Percentiles rank a stretch among this genome's conserved stretches.
Conservation (phyloP, 1,140 invertebrate genomes). For the Zophobas atratus region DNA sequence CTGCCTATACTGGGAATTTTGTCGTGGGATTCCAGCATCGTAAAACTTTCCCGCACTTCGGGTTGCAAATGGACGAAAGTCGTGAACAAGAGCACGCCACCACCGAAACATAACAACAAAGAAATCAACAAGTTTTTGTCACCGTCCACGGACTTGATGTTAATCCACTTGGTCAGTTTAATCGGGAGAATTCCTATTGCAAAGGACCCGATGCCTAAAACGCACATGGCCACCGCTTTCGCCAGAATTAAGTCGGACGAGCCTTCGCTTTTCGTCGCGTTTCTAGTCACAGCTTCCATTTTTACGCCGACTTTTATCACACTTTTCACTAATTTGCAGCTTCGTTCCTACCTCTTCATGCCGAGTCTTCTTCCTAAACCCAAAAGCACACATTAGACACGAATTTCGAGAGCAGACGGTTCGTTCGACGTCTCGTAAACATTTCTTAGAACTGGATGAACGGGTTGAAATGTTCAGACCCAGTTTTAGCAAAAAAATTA, state of each 20-base stretch:
- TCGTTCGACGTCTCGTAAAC: slow-evolving; percentile 6
- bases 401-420: not conserved
- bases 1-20: slow-evolving; percentile 65
- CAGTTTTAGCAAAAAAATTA: slow-evolving; percentile 34
- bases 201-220: slow-evolving; percentile 80
- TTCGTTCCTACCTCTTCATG: slow-evolving; percentile 10
- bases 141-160: slow-evolving; percentile 63
- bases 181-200: slow-evolving; percentile 78
- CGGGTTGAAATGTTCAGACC: slow-evolving; percentile 28
- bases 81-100: slow-evolving; percentile 85
- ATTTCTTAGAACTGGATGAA: slow-evolving; percentile 34
- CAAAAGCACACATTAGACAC: too few relatives aligned
- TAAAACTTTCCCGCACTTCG: slow-evolving; percentile 77
- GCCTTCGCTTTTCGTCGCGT: slow-evolving; percentile 22
- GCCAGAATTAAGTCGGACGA: slow-evolving; percentile 67
- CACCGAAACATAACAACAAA: slow-evolving; percentile 82
- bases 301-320: slow-evolving; percentile 17
- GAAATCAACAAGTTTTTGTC: slow-evolving; percentile 72
- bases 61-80: slow-evolving; percentile 85
- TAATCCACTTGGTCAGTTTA: slow-evolving; percentile 70
- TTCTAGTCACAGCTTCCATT: slow-evolving; percentile 45
- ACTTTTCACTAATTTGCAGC: slow-evolving; percentile 11
- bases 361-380: slow-evolving; percentile 10
- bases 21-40: slow-evolving; percentile 65
- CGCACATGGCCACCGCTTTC: slow-evolving; percentile 80